phyloP scores from a whole-genome alignment of 2,888 invertebrate species.

The Cantharis rufa region DNA sequence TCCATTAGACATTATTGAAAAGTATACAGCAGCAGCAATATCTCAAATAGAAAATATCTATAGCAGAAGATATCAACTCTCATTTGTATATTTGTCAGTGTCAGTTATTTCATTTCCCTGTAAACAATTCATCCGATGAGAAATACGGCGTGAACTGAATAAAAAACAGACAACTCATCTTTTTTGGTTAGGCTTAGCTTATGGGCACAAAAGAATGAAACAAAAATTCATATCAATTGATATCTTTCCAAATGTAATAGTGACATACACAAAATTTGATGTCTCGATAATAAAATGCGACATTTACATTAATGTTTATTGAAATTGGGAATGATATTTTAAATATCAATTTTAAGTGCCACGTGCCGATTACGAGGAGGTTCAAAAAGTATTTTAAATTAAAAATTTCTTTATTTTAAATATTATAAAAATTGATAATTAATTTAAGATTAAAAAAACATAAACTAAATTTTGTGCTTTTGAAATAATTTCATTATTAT shows the following conservation, averaged over 20 bases:
- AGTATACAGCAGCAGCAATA: constrained; percentile 53
- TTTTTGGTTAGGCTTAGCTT: neutral
- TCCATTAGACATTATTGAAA: constrained; percentile 57
- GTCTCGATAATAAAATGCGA: neutral
- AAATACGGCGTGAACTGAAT: constrained; percentile 1
- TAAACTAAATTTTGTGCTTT: too few species aligned
- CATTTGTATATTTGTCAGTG: constrained; percentile 57
- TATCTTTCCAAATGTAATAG: neutral
- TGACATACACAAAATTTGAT: neutral
- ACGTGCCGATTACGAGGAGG: neutral
- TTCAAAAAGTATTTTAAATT: neutral
- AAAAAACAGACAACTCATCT: constrained; percentile 9
- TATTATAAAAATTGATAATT: too few species aligned
- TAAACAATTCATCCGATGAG: constrained; percentile 19
- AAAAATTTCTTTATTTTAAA: neutral
- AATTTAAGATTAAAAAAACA: neutral
- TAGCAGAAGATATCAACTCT: constrained; percentile 52
- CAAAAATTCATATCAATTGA: constrained; percentile 1
- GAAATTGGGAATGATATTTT: neutral
- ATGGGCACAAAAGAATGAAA: constrained; percentile 1
- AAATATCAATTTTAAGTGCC: neutral
- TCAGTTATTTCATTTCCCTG: constrained; percentile 37
- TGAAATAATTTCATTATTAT: neutral
- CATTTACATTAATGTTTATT: neutral
- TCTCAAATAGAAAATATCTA: constrained; percentile 54